Conservation (phyloP, 2,888 invertebrate species). For the Metalampra italica region DNA sequence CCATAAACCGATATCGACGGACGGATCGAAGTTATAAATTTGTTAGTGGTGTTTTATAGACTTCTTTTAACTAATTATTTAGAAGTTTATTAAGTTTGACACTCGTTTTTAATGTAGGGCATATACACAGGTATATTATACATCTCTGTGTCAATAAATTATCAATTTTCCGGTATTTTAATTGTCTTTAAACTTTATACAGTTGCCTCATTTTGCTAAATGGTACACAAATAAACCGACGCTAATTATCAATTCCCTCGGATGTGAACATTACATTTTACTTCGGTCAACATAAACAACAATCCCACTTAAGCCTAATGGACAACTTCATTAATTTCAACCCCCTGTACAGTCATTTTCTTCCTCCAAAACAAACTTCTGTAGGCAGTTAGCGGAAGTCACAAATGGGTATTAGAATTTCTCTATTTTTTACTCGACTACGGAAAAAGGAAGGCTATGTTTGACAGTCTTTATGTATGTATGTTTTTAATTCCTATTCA, state of each 20-base stretch:
- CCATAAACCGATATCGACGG: constrained; percentile 11
- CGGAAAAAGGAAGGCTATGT: too few relatives aligned
- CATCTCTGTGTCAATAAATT: too few relatives aligned
- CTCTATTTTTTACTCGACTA: too few relatives aligned
- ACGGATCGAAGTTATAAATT: constrained; percentile 10
- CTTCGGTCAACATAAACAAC: constrained; percentile 49
- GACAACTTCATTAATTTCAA: constrained; percentile 67
- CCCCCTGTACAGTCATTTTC: constrained; percentile 21
- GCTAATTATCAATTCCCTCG: too few relatives aligned
- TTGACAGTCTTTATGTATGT: too few relatives aligned
- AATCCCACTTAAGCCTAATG: constrained; percentile 67
- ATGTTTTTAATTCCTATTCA: too few relatives aligned
- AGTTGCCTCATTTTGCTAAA: too few relatives aligned
- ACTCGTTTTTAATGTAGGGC: neutral
- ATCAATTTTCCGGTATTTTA: too few relatives aligned
- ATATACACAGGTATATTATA: too few relatives aligned
- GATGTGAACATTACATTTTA: constrained; percentile 36
- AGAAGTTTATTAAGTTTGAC: neutral
- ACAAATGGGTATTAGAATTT: constrained; percentile 40
- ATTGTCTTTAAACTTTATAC: neutral
- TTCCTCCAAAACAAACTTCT: constrained; percentile 38
- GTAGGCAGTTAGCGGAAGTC: constrained; percentile 43
- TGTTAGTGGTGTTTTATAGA: neutral
- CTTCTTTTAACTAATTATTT: neutral
- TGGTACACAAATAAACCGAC: too few relatives aligned